These are phyloP conservation scores for Drosophila lacertosa DNA, from an alignment of 1,140 invertebrate genomes.

Conservation along the genomic window DNA sequence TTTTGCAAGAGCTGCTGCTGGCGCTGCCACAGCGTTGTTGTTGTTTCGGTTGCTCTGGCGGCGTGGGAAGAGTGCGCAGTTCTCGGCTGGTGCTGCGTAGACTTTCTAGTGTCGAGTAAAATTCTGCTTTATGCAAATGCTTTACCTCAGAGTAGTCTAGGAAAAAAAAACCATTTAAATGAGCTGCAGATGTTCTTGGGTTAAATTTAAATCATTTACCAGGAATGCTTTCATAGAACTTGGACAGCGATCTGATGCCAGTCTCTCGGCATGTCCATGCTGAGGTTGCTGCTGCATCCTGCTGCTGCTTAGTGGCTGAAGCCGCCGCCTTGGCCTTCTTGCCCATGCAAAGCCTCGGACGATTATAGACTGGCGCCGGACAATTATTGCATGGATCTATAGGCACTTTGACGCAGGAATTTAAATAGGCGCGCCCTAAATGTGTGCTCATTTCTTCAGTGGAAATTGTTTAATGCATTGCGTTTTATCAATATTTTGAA, in stretches of 20 bases:
- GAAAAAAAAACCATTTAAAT: background rate
- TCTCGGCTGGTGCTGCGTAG: constrained; percentile 73
- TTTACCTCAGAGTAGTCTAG: constrained; percentile 82
- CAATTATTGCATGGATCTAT: constrained; percentile 83
- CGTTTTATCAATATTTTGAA: constrained; percentile 73
- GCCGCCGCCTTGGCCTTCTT: constrained; percentile 35
- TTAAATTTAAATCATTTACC: constrained; percentile 41
- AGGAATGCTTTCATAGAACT: constrained; percentile 83
- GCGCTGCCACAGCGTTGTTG: constrained; percentile 38
- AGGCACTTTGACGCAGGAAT: constrained; percentile 77
- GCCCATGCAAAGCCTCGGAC: constrained; percentile 69
- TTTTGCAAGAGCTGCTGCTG: constrained; percentile 37
- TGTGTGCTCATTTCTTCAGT: constrained; percentile 58
- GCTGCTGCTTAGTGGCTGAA: constrained; percentile 1
- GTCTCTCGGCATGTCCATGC: constrained; percentile 58
- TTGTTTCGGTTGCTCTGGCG: constrained; percentile 1
- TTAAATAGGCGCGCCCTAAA: constrained; percentile 52
- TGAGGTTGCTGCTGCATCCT: constrained; percentile 1
- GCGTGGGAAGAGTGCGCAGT: constrained; percentile 48
- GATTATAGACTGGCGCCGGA: constrained; percentile 79
- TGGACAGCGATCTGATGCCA: constrained; percentile 72
- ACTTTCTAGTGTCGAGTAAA: constrained; percentile 72
- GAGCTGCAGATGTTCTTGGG: background rate
- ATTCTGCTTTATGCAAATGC: constrained; percentile 76
- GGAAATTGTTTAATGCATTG: constrained; percentile 39